These are phyloP conservation scores for Drosophila malerkotliana DNA, from an alignment of 1,140 invertebrate species.

Conservation along the genomic window DNA sequence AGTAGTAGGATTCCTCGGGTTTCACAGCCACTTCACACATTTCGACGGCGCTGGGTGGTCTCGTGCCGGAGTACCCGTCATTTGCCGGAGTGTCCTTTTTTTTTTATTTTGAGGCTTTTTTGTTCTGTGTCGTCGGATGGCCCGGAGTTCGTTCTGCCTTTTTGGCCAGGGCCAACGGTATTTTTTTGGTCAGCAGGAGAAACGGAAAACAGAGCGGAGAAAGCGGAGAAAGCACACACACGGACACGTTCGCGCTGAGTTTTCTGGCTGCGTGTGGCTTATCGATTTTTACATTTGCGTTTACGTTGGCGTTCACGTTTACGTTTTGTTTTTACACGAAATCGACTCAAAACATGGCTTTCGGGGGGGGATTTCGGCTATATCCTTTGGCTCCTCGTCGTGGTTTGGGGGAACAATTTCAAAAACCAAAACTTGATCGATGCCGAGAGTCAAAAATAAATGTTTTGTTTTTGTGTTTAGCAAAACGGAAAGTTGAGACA, in stretches of 20 bases:
- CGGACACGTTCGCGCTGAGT: constrained; percentile 74
- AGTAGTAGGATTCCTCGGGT: constrained; percentile 69
- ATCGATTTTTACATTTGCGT: constrained; percentile 82
- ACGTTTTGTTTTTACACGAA: constrained; percentile 69
- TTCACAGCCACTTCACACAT: constrained; percentile 82
- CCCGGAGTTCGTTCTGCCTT: constrained; percentile 48
- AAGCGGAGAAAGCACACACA: constrained; percentile 37
- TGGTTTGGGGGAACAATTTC: constrained; percentile 48
- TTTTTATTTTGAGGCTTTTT: constrained; percentile 12
- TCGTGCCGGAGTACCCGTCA: constrained; percentile 24
- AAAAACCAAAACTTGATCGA: constrained; percentile 49
- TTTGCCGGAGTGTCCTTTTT: constrained; percentile 10
- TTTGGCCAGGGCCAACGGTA: constrained; percentile 52
- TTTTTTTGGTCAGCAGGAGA: constrained; percentile 41
- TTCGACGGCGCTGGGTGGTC: constrained; percentile 56
- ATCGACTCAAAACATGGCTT: constrained; percentile 71
- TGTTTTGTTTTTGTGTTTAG: constrained; percentile 52
- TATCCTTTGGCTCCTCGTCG: constrained; percentile 6
- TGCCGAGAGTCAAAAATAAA: constrained; percentile 55
- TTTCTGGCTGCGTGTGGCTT: constrained; percentile 79
- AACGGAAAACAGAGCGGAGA: constrained; percentile 6
- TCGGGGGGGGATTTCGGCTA: constrained; percentile 21
- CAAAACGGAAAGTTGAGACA: constrained; percentile 57
- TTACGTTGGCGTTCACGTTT: constrained; percentile 76
- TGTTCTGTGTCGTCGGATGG: constrained; percentile 14